Conservation (phyloP, 2,113 vertebrate genomes). For the Sapayoa aenigma region DNA sequence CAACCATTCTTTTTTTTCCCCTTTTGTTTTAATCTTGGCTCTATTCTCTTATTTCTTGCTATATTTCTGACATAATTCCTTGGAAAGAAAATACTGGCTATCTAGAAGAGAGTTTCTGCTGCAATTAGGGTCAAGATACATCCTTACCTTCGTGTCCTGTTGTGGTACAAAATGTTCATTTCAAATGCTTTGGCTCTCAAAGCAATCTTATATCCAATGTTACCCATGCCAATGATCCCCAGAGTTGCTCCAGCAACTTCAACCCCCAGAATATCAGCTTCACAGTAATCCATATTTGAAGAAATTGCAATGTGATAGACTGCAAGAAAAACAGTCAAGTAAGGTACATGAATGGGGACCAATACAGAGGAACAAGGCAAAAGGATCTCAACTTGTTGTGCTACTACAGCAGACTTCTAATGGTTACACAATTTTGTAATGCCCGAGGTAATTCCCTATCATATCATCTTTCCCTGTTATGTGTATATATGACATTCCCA, state of each 20-base stretch:
- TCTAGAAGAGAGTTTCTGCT: background rate
- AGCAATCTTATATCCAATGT: slow-evolving; percentile 58
- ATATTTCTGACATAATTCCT: background rate
- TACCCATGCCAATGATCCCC: slow-evolving; percentile 69
- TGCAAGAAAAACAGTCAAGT: background rate
- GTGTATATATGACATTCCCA: background rate
- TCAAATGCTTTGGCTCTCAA: slow-evolving; percentile 62
- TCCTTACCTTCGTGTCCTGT: slow-evolving; percentile 59
- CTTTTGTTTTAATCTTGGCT: background rate
- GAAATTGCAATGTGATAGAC: slow-evolving; percentile 42
- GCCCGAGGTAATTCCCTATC: background rate
- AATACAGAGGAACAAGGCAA: background rate
- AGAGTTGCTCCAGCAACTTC: slow-evolving; percentile 58
- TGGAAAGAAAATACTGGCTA: background rate
- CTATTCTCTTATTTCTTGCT: background rate
- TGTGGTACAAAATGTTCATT: slow-evolving; percentile 72
- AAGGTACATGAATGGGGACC: background rate
- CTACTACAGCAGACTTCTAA: background rate
- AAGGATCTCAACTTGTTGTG: background rate
- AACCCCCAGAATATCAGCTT: slow-evolving; percentile 27
- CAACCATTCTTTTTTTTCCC: fast-evolving
- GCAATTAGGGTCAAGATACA: background rate
- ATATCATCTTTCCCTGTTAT: background rate
- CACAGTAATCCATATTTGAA: background rate
- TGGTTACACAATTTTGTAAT: background rate